Evolutionary conservation across 2,888 invertebrate genomes (phyloP).

Genomic region (Colletes collaris): DNA sequence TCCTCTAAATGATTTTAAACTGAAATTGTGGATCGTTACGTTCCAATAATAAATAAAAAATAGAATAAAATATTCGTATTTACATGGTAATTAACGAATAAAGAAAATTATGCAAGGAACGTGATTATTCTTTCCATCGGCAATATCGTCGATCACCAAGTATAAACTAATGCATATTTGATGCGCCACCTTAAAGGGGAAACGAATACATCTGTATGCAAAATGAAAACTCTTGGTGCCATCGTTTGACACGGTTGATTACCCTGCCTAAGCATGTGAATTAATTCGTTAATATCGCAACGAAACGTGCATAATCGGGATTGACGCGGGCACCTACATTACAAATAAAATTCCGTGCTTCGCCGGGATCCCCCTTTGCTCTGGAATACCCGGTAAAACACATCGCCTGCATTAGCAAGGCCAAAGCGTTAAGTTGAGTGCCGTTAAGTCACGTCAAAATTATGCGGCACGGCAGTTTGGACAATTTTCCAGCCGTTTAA

Average conservation of each 20-base stretch:
- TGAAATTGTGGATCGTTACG: too few species aligned
- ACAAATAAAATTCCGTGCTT: conserved; percentile 19
- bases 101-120: too few species aligned
- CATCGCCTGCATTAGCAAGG: conserved; percentile 52
- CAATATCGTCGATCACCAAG: neutral
- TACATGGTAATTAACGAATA: too few species aligned
- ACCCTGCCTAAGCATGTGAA: conserved; percentile 14
- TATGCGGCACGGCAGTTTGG: conserved; percentile 76
- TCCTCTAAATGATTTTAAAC: too few species aligned
- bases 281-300: conserved; percentile 50
- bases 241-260: conserved; percentile 31
- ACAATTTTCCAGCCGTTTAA: conserved; percentile 80
- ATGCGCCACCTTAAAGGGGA: neutral
- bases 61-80: too few species aligned
- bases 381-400: conserved; percentile 31
- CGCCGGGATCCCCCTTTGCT: neutral
- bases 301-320: conserved; percentile 44
- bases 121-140: too few species aligned
- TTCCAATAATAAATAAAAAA: too few species aligned
- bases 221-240: conserved; percentile 6
- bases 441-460: conserved; percentile 73
- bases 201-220: neutral
- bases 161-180: neutral
- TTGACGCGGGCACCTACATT: conserved; percentile 16
- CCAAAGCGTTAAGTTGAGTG: conserved; percentile 60